Conservation (phyloP, 2,113 vertebrate genomes). For the Climacteris rufus region DNA sequence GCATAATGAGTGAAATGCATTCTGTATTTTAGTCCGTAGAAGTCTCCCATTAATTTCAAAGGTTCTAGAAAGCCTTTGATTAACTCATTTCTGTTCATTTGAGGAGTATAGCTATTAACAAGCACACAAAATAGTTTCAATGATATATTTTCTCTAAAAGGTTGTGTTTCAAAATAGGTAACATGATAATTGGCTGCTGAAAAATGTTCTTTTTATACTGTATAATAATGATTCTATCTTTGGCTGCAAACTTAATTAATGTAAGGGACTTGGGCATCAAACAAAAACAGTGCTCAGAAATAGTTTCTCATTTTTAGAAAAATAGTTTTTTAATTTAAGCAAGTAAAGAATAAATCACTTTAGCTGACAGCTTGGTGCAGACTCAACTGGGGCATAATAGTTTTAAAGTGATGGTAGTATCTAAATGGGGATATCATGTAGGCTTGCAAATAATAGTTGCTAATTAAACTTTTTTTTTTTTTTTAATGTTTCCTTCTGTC, state of each 20-base stretch:
- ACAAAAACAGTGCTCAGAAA: slow-evolving; percentile 17
- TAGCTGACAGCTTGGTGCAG: neutral
- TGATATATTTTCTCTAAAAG: neutral
- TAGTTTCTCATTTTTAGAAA: neutral
- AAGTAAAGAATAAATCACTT: neutral
- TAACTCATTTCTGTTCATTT: neutral
- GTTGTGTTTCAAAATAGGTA: slow-evolving; percentile 20
- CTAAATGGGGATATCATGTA: neutral
- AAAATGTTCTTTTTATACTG: neutral
- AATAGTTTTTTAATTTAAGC: neutral
- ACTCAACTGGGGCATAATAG: neutral
- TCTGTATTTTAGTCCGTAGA: neutral
- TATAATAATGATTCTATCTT: neutral
- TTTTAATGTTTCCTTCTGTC: neutral
- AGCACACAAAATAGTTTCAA: neutral
- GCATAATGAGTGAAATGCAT: neutral
- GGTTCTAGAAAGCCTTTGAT: neutral
- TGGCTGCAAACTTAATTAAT: slow-evolving; percentile 27
- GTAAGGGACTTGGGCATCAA: slow-evolving; percentile 15
- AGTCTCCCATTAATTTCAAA: neutral
- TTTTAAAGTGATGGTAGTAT: neutral
- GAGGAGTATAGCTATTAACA: neutral
- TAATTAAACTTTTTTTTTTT: neutral
- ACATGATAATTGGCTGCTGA: slow-evolving; percentile 1
- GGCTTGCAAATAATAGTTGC: neutral